Conservation (phyloP, 2,113 vertebrate species). For the Pristiophorus japonicus region DNA sequence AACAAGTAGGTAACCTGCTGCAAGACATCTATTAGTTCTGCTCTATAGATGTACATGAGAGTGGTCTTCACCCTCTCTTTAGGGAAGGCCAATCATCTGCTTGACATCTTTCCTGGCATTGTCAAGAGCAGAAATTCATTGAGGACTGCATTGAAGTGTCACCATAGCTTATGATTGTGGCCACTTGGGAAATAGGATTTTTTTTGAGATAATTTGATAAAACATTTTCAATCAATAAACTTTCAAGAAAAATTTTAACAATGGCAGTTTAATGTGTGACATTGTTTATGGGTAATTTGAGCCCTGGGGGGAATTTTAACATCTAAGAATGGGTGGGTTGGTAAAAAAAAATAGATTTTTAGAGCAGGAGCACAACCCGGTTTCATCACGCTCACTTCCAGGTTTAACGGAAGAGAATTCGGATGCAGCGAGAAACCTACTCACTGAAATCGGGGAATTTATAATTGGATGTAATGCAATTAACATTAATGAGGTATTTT, state of each 20-base stretch:
- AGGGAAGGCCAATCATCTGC: neutral
- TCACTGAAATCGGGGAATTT: neutral
- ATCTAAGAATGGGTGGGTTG: neutral
- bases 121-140: neutral
- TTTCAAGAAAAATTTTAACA: neutral
- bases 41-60: neutral
- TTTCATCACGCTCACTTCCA: neutral
- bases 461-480: neutral
- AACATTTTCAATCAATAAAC: neutral
- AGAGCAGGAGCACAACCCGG: neutral
- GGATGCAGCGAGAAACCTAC: neutral
- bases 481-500: neutral
- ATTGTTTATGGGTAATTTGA: neutral
- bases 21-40: neutral
- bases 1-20: neutral
- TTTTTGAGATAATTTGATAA: neutral
- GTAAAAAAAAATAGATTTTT: neutral
- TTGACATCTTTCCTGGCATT: constrained; percentile 1
- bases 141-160: neutral
- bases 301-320: too few relatives aligned
- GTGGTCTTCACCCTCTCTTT: neutral
- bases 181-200: neutral
- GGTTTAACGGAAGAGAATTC: neutral
- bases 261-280: neutral
- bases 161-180: neutral